A percentile compares a stretch with the other conserved stretches of the same genome.
Conservation (phyloP, 2,113 vertebrate species). For the Phainopepla nitens region DNA sequence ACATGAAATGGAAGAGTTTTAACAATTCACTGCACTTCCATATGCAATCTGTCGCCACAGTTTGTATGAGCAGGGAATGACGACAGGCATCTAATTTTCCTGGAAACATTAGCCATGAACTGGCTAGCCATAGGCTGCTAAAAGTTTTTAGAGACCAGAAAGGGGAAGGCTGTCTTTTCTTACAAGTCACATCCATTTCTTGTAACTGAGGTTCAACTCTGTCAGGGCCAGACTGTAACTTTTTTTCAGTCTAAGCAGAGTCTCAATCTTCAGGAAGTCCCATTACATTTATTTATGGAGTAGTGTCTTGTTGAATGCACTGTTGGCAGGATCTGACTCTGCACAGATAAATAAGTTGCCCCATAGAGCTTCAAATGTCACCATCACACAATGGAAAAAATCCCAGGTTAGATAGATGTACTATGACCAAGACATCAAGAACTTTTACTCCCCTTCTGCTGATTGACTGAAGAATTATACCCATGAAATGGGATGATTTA, state of each 20-base stretch:
- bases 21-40: neutral
- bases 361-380: neutral
- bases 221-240: neutral
- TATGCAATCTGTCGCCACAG: neutral
- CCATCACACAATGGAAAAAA: neutral
- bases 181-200: neutral
- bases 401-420: neutral
- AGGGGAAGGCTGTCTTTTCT: neutral
- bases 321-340: neutral
- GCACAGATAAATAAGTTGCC: neutral
- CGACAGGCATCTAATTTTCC: neutral
- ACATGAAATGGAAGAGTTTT: neutral
- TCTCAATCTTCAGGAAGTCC: neutral
- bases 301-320: neutral
- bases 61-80: neutral
- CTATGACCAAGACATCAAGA: neutral
- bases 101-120: neutral
- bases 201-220: neutral
- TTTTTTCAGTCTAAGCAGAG: neutral
- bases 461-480: constrained; percentile 18
- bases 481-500: neutral
- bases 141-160: neutral
- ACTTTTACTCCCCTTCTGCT: neutral
- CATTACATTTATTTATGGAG: neutral
- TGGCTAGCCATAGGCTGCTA: neutral